Conservation (phyloP, 1,140 invertebrate species). For the Drosophila fuyamai region DNA sequence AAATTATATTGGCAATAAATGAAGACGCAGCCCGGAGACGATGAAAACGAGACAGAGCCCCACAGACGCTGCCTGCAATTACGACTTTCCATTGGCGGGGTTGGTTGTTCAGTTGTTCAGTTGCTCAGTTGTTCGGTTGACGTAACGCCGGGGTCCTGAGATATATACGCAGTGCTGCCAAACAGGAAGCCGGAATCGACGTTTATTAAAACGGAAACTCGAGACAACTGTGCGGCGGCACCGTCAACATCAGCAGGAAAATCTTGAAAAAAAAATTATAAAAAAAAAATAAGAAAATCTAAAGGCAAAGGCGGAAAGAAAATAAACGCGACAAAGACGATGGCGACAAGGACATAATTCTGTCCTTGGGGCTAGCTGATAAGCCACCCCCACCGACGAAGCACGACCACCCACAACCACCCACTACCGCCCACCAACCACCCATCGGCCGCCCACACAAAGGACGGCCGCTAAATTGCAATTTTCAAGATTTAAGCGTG, state of each 20-base stretch:
- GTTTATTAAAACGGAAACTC: constrained; percentile 83
- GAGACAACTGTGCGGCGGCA: constrained; percentile 78
- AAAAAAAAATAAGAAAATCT: constrained; percentile 2
- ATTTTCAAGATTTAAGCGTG: constrained; percentile 81
- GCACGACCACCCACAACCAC: background rate
- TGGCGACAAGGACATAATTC: constrained; percentile 69
- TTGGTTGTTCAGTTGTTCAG: constrained; percentile 9
- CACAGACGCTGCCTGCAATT: constrained; percentile 64
- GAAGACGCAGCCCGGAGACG: constrained; percentile 62
- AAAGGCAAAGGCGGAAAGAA: constrained; percentile 6
- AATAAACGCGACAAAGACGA: constrained; percentile 46
- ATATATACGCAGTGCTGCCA: constrained; percentile 59
- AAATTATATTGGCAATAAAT: constrained; percentile 83
- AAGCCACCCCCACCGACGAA: constrained; percentile 24
- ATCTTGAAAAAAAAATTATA: constrained; percentile 11
- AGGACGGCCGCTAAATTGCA: constrained; percentile 73
- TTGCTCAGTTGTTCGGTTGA: background rate
- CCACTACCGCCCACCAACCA: constrained; percentile 1
- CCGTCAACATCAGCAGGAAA: constrained; percentile 30
- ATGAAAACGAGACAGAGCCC: constrained; percentile 23
- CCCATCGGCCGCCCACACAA: constrained; percentile 23
- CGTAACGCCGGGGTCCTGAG: background rate
- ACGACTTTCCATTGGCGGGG: constrained; percentile 48
- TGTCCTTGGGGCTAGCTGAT: constrained; percentile 71
- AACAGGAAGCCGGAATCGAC: constrained; percentile 82